phyloP scores from a whole-genome alignment of 2,113 vertebrate species.

The Calidris pugnax region DNA sequence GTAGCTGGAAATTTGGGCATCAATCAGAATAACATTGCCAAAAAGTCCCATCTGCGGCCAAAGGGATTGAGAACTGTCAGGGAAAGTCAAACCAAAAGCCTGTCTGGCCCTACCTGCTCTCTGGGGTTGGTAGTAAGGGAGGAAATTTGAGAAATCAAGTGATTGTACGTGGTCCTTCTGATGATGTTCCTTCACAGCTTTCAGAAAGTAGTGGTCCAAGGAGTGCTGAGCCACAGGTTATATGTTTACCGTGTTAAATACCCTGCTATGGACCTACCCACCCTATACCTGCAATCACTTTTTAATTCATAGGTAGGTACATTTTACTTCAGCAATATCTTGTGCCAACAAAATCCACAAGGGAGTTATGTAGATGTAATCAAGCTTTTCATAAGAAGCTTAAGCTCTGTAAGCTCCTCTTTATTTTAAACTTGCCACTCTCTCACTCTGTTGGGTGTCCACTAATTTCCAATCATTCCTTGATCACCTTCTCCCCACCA shows the following conservation, averaged over 20 bases:
- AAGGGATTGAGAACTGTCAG: not conserved
- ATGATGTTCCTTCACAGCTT: not conserved
- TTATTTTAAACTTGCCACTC: not conserved
- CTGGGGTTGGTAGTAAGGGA: not conserved
- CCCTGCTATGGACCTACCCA: not conserved
- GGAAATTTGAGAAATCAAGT: not conserved
- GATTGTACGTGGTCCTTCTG: not conserved
- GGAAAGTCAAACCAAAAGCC: not conserved
- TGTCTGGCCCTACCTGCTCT: not conserved
- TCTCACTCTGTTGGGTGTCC: not conserved
- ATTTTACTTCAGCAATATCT: not conserved
- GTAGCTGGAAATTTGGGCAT: not conserved
- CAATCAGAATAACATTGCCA: not conserved
- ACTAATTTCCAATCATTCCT: not conserved
- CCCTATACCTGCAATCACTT: not conserved
- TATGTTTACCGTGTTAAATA: not conserved
- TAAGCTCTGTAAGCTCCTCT: not conserved
- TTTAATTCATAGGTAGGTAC: not conserved
- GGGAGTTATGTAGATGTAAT: not conserved
- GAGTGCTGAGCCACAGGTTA: not conserved
- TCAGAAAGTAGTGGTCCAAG: not conserved
- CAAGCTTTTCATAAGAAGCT: conserved; percentile 17
- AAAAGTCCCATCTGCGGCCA: not conserved
- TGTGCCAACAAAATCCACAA: not conserved
- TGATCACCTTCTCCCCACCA: not conserved